Evolutionary conservation across 2,888 invertebrate genomes (phyloP).

Genomic region (Limnephilus marmoratus): DNA sequence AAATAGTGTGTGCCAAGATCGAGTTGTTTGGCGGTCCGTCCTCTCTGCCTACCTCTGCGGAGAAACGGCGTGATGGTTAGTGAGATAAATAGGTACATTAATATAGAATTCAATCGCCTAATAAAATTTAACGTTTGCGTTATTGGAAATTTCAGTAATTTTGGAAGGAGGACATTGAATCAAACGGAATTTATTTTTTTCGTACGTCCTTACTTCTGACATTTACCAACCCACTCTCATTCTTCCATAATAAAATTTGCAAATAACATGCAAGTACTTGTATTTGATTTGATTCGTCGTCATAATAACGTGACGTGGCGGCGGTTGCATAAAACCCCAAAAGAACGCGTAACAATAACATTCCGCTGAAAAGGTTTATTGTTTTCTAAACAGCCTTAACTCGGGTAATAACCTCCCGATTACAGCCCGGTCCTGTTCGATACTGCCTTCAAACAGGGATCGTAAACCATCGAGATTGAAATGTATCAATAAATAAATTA

Average conservation of each 20-base stretch:
- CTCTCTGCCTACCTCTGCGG: too few relatives aligned
- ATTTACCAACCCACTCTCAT: not conserved
- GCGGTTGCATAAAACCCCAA: not conserved
- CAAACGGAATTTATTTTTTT: not conserved
- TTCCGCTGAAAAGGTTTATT: conserved; percentile 27
- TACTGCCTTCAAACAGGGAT: not conserved
- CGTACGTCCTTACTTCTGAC: not conserved
- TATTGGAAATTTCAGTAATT: too few relatives aligned
- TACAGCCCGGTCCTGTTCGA: not conserved
- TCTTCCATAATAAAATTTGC: not conserved
- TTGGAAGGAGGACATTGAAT: too few relatives aligned
- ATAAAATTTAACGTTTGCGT: too few relatives aligned
- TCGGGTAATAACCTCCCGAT: conserved; percentile 24
- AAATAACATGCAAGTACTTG: not conserved
- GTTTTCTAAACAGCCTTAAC: conserved; percentile 39
- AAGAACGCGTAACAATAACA: conserved; percentile 2
- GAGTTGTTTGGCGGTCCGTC: too few relatives aligned
- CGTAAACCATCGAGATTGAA: not conserved
- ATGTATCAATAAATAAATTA: not conserved
- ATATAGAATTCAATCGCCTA: too few relatives aligned
- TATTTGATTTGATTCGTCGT: not conserved
- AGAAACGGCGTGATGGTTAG: too few relatives aligned
- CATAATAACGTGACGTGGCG: not conserved
- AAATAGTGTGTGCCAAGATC: too few relatives aligned
- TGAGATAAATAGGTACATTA: too few relatives aligned